Percentiles rank a stretch among this genome's conserved stretches.
phyloP scores from a whole-genome alignment of 2,797 vertebrate species.

The Onychomys torridus region DNA sequence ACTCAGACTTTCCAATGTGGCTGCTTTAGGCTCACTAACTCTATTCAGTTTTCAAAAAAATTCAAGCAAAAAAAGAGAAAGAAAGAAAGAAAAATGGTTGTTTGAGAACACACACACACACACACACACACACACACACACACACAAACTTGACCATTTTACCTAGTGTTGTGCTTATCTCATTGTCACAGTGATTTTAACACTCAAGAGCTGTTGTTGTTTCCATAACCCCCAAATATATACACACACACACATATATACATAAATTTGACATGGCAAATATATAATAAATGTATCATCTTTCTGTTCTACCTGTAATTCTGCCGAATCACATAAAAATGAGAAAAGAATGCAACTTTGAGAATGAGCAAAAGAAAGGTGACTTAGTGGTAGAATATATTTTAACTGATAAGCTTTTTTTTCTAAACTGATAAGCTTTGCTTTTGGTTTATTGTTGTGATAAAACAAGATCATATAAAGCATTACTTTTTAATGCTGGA shows the following conservation, averaged over 20 bases:
- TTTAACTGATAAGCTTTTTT: slow-evolving; percentile 78
- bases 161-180: background rate
- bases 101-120: background rate
- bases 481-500: slow-evolving; percentile 82
- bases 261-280: slow-evolving; percentile 13
- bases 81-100: background rate
- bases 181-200: background rate
- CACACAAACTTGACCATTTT: background rate
- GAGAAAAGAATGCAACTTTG: slow-evolving; percentile 57
- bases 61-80: background rate
- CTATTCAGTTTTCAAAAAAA: slow-evolving; percentile 9
- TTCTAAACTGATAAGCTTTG: slow-evolving; percentile 80
- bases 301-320: slow-evolving; percentile 72
- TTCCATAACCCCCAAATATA: background rate
- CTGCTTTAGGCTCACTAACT: background rate
- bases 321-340: slow-evolving; percentile 56
- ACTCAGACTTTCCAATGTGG: background rate
- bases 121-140: no score
- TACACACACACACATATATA: background rate
- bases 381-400: slow-evolving; percentile 76
- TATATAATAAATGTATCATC: slow-evolving; percentile 51
- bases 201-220: background rate
- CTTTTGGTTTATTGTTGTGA: slow-evolving; percentile 82
- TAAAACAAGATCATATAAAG: slow-evolving; percentile 83
- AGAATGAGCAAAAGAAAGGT: slow-evolving; percentile 77